Evolutionary conservation across 1,140 invertebrate genomes (phyloP), one percentile per base, ranked within the genome.

Genomic region (Brachionus paranguensis): DNA sequence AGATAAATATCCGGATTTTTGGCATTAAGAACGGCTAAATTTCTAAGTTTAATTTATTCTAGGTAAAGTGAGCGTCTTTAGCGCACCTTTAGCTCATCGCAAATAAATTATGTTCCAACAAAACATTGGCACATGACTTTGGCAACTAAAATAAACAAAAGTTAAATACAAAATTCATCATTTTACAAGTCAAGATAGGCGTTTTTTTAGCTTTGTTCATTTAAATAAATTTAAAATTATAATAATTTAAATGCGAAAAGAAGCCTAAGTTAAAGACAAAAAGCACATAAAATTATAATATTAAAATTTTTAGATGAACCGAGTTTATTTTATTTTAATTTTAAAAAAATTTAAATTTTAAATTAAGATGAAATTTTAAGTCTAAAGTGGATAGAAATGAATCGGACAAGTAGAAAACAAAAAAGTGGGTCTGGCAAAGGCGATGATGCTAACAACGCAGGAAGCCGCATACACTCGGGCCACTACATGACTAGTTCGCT

Each of bases 401-500:
- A 81, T 68, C 50, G 64, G 43, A 20, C 27, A 37, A 68, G 20
- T 20, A 81, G 7, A 81, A 81, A 81, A 47, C 12, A 41, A 12
- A 81, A 81, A 47, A 20, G 12, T 24, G 55, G 43, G 20, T 20
- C 3, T 12, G 14, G 6, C n/a, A 50, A 11, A 33, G 41, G 33
- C 10, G n/a, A 29, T 12, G 7, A 11, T 1, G 24, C 43, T 0
- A 76, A 17, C 27, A 37, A 47, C 47, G 7, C 43, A 7, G 72
- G 43, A 8, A 76, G 72, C 27, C 43, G 72, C 2, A 81, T 81
- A 12, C 78, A 68, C 33, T 81, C 78, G 12, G 78, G 78, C 20
- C 78, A 81, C 45, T 81, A 81, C 27, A 81, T 81, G 78, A 81
- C 78, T 10, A 81, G 78, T 27, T 60, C 27, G 20, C 27, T 81